Base-by-base conservation (phyloP, 2,113 vertebrate species). In the Urocitellus parryii region DNA sequence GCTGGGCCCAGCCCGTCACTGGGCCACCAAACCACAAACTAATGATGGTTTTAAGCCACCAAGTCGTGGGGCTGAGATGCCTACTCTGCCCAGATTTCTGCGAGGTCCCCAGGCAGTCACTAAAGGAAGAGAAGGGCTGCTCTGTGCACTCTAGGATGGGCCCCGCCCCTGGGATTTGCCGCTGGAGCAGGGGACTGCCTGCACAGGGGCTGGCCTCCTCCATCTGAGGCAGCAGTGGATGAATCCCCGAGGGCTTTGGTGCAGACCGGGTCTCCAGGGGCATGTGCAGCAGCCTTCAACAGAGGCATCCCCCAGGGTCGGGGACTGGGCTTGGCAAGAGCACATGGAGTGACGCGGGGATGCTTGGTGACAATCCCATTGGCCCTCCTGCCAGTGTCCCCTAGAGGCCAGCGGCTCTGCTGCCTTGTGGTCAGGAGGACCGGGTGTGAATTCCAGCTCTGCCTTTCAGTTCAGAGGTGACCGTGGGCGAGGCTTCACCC, bases 351-450 rank as follows among this genome's bases (percentile, higher is more conserved):
- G 58, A 76, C 58, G 67, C 20, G 1, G 5, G 58, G 37, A 24
- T 4, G 20, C 39, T 25, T 4, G 27, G 39, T 34, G 17, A 29
- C 37, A 9, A 7, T 8, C 76, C 29, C 20, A 1, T 3, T 4
- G 73, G 20, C 53, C 1, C 5, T 27, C 58, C n/a, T 29, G 22
- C 32, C 65, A 25, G 56, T 0, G 0, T 4, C 18, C 10, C 39
- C 37, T 25, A 13, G 45, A 58, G 68, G 37, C 37, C 56, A 51
- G 42, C 8, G 70, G 79, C 11, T n/a, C 58, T 2, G 22, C 8
- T 22, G 63, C 14, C 17, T 37, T 25, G 10, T 56, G 2, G 0
- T 53, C 5, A 8, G 14, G 39, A 0, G 3, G 29, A 12, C 8
- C 14, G 2, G 17, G 16, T 53, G 25, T 53, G 74, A 68, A 34